A percentile compares a stretch with the other conserved stretches of the same genome.
Evolutionary conservation across 1,140 invertebrate genomes (phyloP).

Genomic region (Drosophila dunni): DNA sequence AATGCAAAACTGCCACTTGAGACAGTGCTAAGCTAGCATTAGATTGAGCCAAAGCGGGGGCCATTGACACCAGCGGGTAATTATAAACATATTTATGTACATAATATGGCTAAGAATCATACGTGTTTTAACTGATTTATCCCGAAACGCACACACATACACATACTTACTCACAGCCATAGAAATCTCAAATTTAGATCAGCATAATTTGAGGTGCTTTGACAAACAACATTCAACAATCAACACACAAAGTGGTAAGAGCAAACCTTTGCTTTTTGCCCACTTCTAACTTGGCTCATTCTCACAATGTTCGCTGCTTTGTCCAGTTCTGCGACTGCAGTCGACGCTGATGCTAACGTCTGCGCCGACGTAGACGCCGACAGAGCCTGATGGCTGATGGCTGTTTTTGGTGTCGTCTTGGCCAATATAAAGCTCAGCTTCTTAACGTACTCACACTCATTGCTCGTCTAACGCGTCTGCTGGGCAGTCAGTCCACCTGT

Average conservation of each 20-base stretch:
- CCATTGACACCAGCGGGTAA: conserved; percentile 64
- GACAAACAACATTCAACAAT: conserved; percentile 53
- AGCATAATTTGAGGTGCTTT: conserved; percentile 38
- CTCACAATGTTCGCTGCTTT: conserved; percentile 21
- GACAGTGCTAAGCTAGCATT: neutral
- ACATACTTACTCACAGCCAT: neutral
- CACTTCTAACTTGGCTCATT: conserved; percentile 10
- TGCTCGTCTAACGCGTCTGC: conserved; percentile 55
- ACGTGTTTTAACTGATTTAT: conserved; percentile 74
- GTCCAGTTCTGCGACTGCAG: conserved; percentile 52
- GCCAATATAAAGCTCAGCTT: conserved; percentile 73
- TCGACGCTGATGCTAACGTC: conserved; percentile 40
- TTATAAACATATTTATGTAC: conserved; percentile 50
- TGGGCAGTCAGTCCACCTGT: conserved; percentile 26
- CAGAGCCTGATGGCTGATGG: conserved; percentile 13
- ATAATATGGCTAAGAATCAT: conserved; percentile 8
- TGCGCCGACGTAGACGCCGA: conserved; percentile 15
- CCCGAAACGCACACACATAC: conserved; percentile 28
- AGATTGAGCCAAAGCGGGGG: conserved; percentile 4
- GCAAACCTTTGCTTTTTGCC: conserved; percentile 34
- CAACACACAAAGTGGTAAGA: conserved; percentile 11
- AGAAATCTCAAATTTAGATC: conserved; percentile 33
- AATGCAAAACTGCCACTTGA: conserved; percentile 60
- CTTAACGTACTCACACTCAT: conserved; percentile 63
- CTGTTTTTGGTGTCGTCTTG: conserved; percentile 25